Evolutionary conservation across 2,113 vertebrate species (phyloP).

Genomic region (Ginglymostoma cirratum): DNA sequence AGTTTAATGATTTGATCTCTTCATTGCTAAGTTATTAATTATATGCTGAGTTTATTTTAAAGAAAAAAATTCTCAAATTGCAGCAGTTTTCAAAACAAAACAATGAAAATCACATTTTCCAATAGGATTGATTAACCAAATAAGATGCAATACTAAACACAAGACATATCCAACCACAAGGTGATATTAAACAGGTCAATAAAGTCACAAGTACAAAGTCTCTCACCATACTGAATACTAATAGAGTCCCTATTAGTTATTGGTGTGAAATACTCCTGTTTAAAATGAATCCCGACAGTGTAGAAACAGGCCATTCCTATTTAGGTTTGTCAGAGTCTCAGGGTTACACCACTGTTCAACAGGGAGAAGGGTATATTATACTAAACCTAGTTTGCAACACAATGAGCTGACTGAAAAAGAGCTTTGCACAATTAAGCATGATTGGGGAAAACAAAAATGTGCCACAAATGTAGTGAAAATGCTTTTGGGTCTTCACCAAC

Average conservation of each 20-base stretch:
- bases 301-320: too few species aligned
- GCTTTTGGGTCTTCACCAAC: background rate
- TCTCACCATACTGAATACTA: background rate
- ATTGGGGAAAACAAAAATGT: too few species aligned
- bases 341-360: background rate
- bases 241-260: background rate
- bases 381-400: background rate
- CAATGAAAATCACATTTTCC: background rate
- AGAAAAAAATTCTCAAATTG: too few species aligned
- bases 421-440: too few species aligned
- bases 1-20: background rate
- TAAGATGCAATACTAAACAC: background rate
- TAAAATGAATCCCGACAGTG: too few species aligned
- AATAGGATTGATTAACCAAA: background rate
- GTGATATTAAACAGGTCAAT: background rate
- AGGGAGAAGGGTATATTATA: background rate
- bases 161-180: background rate
- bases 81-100: background rate
- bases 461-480: too few species aligned
- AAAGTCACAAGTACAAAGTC: background rate
- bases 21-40: background rate
- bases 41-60: background rate
- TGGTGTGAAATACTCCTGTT: background rate
- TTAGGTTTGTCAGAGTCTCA: background rate
- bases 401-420: background rate